Base-by-base conservation (phyloP, 2,888 invertebrate species). In the Ectropis crepuscularia region DNA sequence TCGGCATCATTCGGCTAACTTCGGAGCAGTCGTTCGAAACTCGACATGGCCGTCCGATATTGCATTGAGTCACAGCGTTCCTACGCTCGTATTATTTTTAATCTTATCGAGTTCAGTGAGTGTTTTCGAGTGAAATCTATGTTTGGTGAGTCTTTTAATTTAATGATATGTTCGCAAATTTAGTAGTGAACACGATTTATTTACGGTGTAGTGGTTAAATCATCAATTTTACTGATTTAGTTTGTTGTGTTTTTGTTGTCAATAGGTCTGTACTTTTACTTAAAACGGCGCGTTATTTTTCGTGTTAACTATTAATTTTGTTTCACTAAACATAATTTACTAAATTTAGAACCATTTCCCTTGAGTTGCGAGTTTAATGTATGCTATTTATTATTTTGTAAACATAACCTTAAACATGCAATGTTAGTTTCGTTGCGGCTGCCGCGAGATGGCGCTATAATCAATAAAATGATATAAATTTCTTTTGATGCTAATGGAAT, bases 1-100 rank as follows among this genome's bases (percentile, higher is more conserved):
- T 79, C 76, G 81, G 80, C 83, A 83, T 76, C 82, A 83, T 80
- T 88, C 87, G 86, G 84, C 80, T 75, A 77, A 76, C 81, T 82
- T 87, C 87, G 85, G 83, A 80, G 6, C 7, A n/a, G 11, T 49
- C n/a, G 10, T 83, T 87, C 91, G 88, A 80, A 77, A 70, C 78
- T 76, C 75, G 71, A 64, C 65, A 79, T 84, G 80, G 72, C 79
- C 79, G 83, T 78, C 84, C 81, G 88, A 86, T 80, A 83, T 55
- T 84, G 88, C 87, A 76, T 85, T 88, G 92, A 89, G 91, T 87
- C 83, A 90, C 88, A 90, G 62, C 64, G 63, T 43, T 66, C 62
- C 49, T 65, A 42, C 37, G 53, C 49, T 69, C 57, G 16, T 28
- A 28, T 58, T 65, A 37, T 70, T 67, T n/a, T 61, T 67, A 74